Evolutionary conservation across 2,888 invertebrate species (phyloP).

Genomic region (Salticus scenicus): DNA sequence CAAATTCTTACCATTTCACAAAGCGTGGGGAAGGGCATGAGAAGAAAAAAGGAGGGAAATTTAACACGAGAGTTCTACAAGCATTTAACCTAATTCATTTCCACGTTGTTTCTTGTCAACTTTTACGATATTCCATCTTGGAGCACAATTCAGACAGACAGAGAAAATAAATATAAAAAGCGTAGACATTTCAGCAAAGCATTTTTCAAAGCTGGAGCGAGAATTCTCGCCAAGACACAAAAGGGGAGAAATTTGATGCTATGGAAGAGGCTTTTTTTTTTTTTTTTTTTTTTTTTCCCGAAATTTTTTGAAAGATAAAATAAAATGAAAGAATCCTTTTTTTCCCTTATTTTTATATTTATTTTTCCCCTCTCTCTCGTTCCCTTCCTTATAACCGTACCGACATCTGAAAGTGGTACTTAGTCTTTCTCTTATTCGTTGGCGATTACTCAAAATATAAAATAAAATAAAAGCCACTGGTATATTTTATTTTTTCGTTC

Average conservation of each 20-base stretch:
- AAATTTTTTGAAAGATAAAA: background rate
- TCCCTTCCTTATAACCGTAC: background rate
- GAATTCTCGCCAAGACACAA: slow-evolving; percentile 23
- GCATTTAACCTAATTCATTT: slow-evolving; percentile 60
- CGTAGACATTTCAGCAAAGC: slow-evolving; percentile 48
- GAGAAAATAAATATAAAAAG: slow-evolving; percentile 31
- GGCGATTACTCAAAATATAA: slow-evolving; percentile 52
- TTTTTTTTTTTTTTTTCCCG: too few species aligned
- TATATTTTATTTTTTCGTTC: slow-evolving; percentile 21
- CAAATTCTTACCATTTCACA: background rate
- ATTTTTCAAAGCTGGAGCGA: slow-evolving; percentile 38
- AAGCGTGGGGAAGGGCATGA: background rate
- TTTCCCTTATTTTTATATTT: background rate
- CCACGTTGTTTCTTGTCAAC: slow-evolving; percentile 50
- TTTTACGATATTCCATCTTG: slow-evolving; percentile 52
- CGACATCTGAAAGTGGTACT: slow-evolving; percentile 59
- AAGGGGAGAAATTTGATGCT: slow-evolving; percentile 55
- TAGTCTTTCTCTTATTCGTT: slow-evolving; percentile 62
- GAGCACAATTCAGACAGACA: slow-evolving; percentile 1
- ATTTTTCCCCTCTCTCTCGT: background rate
- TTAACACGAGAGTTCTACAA: slow-evolving; percentile 41
- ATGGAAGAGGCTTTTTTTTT: slow-evolving; percentile 10
- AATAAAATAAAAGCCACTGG: slow-evolving; percentile 21
- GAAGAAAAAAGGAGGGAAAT: slow-evolving; percentile 23
- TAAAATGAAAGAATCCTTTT: slow-evolving; percentile 7